phyloP scores from a whole-genome alignment of 2,888 invertebrate species.

The Dusona sp. region DNA sequence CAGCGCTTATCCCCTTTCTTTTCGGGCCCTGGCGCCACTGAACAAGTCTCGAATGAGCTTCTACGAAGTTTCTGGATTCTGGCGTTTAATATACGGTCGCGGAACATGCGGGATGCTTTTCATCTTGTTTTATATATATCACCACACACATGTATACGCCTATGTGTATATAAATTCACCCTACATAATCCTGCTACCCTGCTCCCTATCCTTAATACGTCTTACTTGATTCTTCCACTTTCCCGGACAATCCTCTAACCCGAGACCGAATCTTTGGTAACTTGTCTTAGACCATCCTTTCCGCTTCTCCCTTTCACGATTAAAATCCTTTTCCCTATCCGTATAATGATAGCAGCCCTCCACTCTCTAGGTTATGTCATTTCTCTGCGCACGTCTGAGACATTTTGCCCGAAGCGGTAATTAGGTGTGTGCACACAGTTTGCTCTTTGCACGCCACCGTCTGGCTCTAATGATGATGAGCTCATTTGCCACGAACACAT shows the following conservation, averaged over 20 bases:
- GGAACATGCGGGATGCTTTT: constrained; percentile 5
- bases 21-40: constrained; percentile 19
- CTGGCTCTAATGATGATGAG: constrained; percentile 79
- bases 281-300: constrained; percentile 12
- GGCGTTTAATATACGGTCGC: constrained; percentile 22
- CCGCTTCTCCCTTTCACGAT: constrained; percentile 1
- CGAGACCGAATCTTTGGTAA: constrained; percentile 24
- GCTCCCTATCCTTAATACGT: background rate
- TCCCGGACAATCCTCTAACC: constrained; percentile 5
- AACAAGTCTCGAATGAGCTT: constrained; percentile 73
- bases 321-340: constrained; percentile 45
- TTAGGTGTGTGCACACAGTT: constrained; percentile 74
- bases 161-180: background rate
- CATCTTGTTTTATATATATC: constrained; percentile 2
- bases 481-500: constrained; percentile 77
- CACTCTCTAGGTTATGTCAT: constrained; percentile 75
- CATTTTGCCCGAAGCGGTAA: constrained; percentile 73
- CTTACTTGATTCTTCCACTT: background rate
- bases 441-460: constrained; percentile 42
- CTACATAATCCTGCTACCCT: background rate
- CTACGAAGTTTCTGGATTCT: constrained; percentile 43
- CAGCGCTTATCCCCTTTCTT: constrained; percentile 20
- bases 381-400: constrained; percentile 74
- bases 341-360: constrained; percentile 11
- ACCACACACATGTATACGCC: background rate